A percentile compares a stretch with the other conserved stretches of the same genome.
phyloP scores from a whole-genome alignment of 1,140 invertebrate species.

The Caerostris extrusa region DNA sequence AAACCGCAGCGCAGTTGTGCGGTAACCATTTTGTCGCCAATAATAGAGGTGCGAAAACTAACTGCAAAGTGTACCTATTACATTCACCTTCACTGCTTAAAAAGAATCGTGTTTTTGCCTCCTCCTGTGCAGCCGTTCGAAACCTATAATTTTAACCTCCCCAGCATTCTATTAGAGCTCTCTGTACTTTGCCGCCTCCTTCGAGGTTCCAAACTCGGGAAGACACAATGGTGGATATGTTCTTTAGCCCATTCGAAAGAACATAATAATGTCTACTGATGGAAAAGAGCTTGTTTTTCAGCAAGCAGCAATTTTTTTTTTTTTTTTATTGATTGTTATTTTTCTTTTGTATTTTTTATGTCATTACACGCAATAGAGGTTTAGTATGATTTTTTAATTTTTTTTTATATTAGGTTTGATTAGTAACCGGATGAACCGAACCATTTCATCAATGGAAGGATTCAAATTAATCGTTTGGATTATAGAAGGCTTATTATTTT shows the following conservation, averaged over 20 bases:
- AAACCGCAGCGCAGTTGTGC: not conserved
- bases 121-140: conserved; percentile 57
- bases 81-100: conserved; percentile 11
- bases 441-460: not conserved
- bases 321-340: not conserved
- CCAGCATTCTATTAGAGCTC: conserved; percentile 47
- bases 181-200: conserved; percentile 51
- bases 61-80: conserved; percentile 25
- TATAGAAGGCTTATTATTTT: conserved; percentile 6
- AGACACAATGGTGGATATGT: conserved; percentile 51
- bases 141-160: conserved; percentile 68
- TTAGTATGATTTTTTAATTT: not conserved
- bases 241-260: conserved; percentile 8
- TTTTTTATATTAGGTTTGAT: conserved; percentile 3
- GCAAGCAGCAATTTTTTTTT: conserved; percentile 33
- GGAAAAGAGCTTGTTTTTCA: conserved; percentile 46
- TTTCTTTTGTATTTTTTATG: not conserved
- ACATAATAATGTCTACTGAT: conserved; percentile 50
- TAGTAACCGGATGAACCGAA: not conserved
- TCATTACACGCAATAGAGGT: not conserved
- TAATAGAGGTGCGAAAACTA: conserved; percentile 51
- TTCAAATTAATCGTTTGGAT: not conserved
- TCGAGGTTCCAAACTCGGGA: not conserved
- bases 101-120: conserved; percentile 67
- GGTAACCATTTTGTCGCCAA: conserved; percentile 41